These are phyloP conservation scores for Spea multiplicata DNA, from an alignment of 2,113 vertebrate genomes.

Conservation along the genomic window DNA sequence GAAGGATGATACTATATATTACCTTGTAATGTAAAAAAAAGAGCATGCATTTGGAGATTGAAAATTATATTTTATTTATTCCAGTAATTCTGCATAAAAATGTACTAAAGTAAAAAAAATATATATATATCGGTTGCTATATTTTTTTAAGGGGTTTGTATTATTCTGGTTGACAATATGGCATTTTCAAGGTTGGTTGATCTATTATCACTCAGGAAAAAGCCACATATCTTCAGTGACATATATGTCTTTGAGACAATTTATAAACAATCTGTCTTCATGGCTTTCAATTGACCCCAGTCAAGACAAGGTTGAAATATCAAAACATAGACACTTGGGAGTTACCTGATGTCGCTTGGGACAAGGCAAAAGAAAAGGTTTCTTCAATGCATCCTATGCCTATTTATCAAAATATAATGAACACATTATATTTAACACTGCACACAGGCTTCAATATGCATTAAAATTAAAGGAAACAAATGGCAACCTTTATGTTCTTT, in stretches of 20 bases:
- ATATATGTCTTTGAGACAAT: conserved; percentile 20
- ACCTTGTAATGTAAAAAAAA: conserved; percentile 2
- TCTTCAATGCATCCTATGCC: not conserved
- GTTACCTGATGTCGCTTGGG: conserved; percentile 1
- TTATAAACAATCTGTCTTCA: conserved; percentile 20
- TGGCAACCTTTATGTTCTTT: too few species aligned
- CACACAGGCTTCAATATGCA: too few species aligned
- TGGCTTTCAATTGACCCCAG: conserved; percentile 25
- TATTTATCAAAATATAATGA: too few species aligned
- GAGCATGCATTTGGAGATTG: not conserved
- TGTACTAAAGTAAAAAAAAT: not conserved
- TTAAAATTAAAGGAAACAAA: too few species aligned
- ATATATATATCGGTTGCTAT: not conserved
- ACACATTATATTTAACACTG: too few species aligned
- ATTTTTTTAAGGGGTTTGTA: not conserved
- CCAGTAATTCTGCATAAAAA: not conserved
- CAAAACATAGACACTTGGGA: conserved; percentile 8
- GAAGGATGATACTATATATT: conserved; percentile 4
- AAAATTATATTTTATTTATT: not conserved
- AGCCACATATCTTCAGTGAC: conserved; percentile 6
- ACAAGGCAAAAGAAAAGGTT: conserved; percentile 8
- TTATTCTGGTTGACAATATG: conserved; percentile 8
- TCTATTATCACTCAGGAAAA: conserved; percentile 21
- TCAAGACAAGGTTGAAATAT: conserved; percentile 18
- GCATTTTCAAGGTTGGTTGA: conserved; percentile 14